phyloP scores from a whole-genome alignment of 35 echinoderm and acorn worm species.

The Amphiura filiformis region DNA sequence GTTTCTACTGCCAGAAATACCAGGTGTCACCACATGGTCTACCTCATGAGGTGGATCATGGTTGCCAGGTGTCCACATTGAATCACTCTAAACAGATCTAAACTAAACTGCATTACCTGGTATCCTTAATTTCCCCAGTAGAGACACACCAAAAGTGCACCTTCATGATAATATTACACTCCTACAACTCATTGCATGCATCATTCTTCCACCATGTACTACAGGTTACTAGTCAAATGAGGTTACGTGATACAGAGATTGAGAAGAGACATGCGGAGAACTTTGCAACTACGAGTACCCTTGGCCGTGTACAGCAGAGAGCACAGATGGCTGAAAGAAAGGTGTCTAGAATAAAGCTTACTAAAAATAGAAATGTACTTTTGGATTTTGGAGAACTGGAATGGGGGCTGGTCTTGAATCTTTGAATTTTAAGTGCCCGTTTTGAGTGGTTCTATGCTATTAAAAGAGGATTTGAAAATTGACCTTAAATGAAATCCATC shows the following conservation, averaged over 20 bases:
- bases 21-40: no score
- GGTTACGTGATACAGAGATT: constrained; percentile 48
- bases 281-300: constrained; percentile 54
- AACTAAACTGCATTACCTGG: no score
- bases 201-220: constrained; percentile 4
- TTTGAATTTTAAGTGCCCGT: not conserved
- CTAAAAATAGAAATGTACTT: not conserved
- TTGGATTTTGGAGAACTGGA: not conserved
- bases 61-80: no score
- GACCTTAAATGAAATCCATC: no score
- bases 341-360: constrained; percentile 32
- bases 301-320: constrained; percentile 77
- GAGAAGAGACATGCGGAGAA: constrained; percentile 64
- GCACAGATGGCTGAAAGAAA: constrained; percentile 85
- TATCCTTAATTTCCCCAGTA: no score
- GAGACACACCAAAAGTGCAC: no score
- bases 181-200: not conserved
- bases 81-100: no score
- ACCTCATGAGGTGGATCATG: no score
- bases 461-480: no score
- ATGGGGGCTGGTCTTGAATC: not conserved
- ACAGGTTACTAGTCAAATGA: constrained; percentile 82
- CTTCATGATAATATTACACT: no score
- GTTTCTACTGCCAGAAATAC: no score
- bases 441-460: no score